Conservation (phyloP, 2,797 vertebrate genomes). For the Podargus strigoides region DNA sequence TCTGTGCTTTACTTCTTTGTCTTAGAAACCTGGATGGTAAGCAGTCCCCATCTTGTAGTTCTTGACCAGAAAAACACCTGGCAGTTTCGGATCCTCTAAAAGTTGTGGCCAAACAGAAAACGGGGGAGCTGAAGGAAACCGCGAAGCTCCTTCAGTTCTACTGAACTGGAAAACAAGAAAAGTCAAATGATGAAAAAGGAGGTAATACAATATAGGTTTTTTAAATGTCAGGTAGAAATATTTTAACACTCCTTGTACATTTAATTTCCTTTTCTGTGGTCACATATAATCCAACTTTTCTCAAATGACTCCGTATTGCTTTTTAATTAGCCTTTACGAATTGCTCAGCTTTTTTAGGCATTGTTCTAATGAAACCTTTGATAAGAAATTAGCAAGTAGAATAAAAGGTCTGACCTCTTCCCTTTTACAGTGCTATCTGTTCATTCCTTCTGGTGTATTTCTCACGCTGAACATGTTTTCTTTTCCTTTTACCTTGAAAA, state of each 20-base stretch:
- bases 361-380: not conserved
- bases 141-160: not conserved
- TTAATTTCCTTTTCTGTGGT: not conserved
- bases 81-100: not conserved
- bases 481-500: slow-evolving; percentile 19
- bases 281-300: not conserved
- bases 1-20: not conserved
- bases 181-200: not conserved
- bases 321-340: not conserved
- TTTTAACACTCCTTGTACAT: not conserved
- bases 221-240: not conserved
- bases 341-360: not conserved
- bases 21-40: not conserved
- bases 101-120: not conserved
- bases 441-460: not conserved
- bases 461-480: not conserved
- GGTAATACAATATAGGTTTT: not conserved
- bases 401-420: not conserved
- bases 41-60: rapidly evolving
- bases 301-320: not conserved
- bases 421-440: not conserved
- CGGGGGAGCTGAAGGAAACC: not conserved
- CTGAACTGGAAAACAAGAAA: not conserved
- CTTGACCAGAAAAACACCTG: not conserved
- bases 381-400: not conserved